phyloP scores from a whole-genome alignment of 37 sponge, comb jelly and placozoan genomes.

The Aplysina aerophoba region DNA sequence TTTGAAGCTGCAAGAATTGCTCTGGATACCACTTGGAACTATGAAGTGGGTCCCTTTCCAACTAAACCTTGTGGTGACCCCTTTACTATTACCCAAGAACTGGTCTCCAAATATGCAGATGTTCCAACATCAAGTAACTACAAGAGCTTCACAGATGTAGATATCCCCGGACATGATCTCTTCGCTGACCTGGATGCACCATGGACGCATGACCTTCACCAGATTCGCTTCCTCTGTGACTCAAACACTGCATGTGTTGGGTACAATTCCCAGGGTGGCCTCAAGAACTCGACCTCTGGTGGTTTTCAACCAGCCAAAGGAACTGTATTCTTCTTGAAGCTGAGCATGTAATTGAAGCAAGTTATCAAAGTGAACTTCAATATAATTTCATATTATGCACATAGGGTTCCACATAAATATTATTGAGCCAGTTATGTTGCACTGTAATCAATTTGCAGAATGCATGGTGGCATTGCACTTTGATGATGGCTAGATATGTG shows the following conservation, averaged over 20 bases:
- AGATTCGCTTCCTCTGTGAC: constrained; percentile 55
- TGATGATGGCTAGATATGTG: too few relatives aligned
- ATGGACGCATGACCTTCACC: constrained; percentile 39
- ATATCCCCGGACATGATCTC: constrained; percentile 34
- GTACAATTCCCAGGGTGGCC: constrained; percentile 37
- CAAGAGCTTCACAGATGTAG: constrained; percentile 1
- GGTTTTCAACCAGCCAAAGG: neutral
- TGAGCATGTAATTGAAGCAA: too few relatives aligned
- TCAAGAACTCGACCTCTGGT: constrained; percentile 18
- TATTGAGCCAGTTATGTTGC: too few relatives aligned
- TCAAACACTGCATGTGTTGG: constrained; percentile 60
- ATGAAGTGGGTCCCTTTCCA: constrained; percentile 39
- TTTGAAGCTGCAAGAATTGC: neutral
- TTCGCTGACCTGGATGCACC: neutral
- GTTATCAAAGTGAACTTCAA: too few relatives aligned
- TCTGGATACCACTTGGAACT: constrained; percentile 22
- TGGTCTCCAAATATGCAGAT: constrained; percentile 42
- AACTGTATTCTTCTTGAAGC: too few relatives aligned
- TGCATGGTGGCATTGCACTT: too few relatives aligned
- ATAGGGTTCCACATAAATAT: too few relatives aligned
- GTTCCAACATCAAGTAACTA: constrained; percentile 3
- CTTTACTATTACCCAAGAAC: constrained; percentile 21
- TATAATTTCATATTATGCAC: too few relatives aligned
- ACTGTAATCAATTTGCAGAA: too few relatives aligned
- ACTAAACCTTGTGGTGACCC: constrained; percentile 48